phyloP scores from a whole-genome alignment of 1,140 invertebrate species.

The Triops longicaudatus region DNA sequence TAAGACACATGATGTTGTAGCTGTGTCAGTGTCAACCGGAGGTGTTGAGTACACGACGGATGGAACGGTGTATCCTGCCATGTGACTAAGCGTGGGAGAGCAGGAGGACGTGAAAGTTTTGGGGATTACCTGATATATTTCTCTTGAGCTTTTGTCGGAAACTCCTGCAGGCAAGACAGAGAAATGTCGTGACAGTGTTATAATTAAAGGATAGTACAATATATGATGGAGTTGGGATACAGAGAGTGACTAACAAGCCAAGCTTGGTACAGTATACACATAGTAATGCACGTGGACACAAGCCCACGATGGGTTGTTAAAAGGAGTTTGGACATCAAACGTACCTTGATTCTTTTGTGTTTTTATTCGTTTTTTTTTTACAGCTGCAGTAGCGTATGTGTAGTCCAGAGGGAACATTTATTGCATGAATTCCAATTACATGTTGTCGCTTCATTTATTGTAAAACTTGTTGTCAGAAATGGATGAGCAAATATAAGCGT shows the following conservation, averaged over 20 bases:
- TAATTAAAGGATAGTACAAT: neutral
- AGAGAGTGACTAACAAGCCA: neutral
- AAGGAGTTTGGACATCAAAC: neutral
- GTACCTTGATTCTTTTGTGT: neutral
- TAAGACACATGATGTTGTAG: neutral
- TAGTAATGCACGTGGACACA: neutral
- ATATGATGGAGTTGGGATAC: neutral
- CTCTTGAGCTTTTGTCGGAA: neutral
- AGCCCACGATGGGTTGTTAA: neutral
- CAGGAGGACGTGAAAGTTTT: neutral
- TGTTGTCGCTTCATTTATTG: neutral
- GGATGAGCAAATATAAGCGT: neutral
- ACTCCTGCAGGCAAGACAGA: neutral
- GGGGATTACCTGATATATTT: neutral
- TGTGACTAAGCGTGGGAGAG: constrained; percentile 10
- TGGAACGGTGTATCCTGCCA: neutral
- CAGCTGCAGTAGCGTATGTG: neutral
- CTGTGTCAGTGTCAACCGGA: neutral
- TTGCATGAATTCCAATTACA: neutral
- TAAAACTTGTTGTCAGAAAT: neutral
- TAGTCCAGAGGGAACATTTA: neutral
- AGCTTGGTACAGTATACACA: neutral
- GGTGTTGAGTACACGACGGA: neutral
- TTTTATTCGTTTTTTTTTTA: neutral
- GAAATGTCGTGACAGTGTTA: neutral